Conservation (phyloP, 2,888 invertebrate species). For the Eristalis pertinax region DNA sequence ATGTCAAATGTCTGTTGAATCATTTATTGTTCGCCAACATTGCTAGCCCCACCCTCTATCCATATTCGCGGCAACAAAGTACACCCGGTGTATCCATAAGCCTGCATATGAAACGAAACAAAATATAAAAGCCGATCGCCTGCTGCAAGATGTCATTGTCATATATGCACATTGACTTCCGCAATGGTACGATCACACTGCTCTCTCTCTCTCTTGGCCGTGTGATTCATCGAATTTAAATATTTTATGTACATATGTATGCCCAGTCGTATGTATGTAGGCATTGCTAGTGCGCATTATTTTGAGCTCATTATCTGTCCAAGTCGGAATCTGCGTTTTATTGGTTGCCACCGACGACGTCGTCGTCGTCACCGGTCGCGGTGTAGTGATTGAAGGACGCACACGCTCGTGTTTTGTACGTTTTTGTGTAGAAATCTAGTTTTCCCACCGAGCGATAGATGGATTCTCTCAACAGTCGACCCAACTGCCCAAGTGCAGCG, state of each 20-base stretch:
- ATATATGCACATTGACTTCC: constrained; percentile 58
- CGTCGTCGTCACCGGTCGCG: neutral
- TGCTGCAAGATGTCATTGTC: constrained; percentile 65
- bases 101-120: neutral
- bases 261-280: neutral
- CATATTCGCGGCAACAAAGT: neutral
- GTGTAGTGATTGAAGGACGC: constrained; percentile 49
- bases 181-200: constrained; percentile 44
- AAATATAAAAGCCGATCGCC: neutral
- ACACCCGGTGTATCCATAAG: neutral
- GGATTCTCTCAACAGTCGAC: constrained; percentile 11
- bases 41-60: neutral
- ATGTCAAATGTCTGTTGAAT: neutral
- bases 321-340: constrained; percentile 53
- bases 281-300: constrained; percentile 51
- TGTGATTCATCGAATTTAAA: constrained; percentile 65
- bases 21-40: neutral
- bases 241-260: constrained; percentile 1
- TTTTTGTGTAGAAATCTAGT: constrained; percentile 14
- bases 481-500: neutral
- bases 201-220: neutral
- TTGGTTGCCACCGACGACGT: constrained; percentile 1
- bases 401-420: constrained; percentile 2
- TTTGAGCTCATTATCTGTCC: constrained; percentile 61
- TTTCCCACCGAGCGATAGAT: constrained; percentile 7